phyloP scores from a whole-genome alignment of 2,888 invertebrate genomes.

The Spilosoma lubricipeda region DNA sequence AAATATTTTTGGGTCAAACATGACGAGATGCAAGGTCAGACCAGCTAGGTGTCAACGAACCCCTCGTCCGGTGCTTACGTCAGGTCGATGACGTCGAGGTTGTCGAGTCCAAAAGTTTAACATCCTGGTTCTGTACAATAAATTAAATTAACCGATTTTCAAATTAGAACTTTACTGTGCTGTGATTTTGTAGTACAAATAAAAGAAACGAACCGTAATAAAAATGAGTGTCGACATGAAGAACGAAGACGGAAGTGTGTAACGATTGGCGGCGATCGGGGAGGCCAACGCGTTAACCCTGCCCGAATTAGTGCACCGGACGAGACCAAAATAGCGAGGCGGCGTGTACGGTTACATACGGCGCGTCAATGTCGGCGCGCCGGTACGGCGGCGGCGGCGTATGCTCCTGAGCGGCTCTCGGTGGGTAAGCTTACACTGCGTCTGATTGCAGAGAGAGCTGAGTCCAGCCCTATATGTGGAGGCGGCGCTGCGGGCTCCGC shows the following conservation, averaged over 20 bases:
- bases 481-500: conserved; percentile 65
- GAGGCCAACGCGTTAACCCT: conserved; percentile 85
- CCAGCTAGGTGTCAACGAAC: conserved; percentile 83
- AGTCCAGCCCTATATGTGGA: conserved; percentile 84
- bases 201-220: conserved; percentile 46
- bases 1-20: conserved; percentile 76
- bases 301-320: conserved; percentile 86
- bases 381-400: conserved; percentile 65
- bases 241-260: conserved; percentile 81
- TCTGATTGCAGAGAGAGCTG: conserved; percentile 79
- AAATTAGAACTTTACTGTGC: conserved; percentile 47
- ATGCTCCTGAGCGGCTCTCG: conserved; percentile 70
- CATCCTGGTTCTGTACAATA: conserved; percentile 27
- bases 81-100: conserved; percentile 83
- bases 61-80: conserved; percentile 77
- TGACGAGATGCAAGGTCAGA: conserved; percentile 81
- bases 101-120: conserved; percentile 63
- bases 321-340: conserved; percentile 84
- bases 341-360: conserved; percentile 85
- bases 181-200: conserved; percentile 47
- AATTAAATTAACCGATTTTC: conserved; percentile 27
- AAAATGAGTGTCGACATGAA: conserved; percentile 73
- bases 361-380: conserved; percentile 82
- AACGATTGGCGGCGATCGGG: conserved; percentile 72
- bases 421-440: conserved; percentile 80